phyloP scores from a whole-genome alignment of 2,113 vertebrate species.

The Ranitomeya variabilis region DNA sequence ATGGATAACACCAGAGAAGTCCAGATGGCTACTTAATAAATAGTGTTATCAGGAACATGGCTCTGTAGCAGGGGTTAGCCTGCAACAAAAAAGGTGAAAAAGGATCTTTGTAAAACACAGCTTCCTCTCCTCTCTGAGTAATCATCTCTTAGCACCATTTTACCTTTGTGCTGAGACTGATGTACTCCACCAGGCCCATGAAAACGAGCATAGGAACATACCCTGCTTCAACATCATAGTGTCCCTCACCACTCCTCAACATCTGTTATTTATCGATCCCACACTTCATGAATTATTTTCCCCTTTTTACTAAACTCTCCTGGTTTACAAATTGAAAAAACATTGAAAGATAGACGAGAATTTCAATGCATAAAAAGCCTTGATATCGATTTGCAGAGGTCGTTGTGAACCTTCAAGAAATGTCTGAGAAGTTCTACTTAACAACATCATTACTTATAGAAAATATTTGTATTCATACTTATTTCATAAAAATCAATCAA shows the following conservation, averaged over 20 bases:
- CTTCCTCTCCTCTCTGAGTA: not conserved
- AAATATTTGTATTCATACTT: not conserved
- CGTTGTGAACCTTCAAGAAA: not conserved
- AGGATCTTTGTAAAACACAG: not conserved
- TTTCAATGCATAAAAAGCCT: not conserved
- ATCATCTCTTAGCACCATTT: slow-evolving; percentile 24
- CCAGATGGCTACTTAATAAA: not conserved
- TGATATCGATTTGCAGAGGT: not conserved
- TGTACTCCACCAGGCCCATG: not conserved
- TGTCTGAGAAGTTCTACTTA: not conserved
- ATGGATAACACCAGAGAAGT: not conserved
- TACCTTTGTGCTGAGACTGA: slow-evolving; percentile 26
- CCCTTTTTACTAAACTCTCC: not conserved
- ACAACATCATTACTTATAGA: not conserved
- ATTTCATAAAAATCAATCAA: not conserved
- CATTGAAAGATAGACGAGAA: not conserved
- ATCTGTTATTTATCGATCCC: slow-evolving; percentile 13
- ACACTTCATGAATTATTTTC: slow-evolving; percentile 25
- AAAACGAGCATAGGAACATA: slow-evolving; percentile 21
- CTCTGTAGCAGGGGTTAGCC: not conserved
- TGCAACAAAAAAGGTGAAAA: not conserved
- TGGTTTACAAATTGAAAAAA: slow-evolving; percentile 8
- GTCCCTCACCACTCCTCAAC: slow-evolving; percentile 1
- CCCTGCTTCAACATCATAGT: not conserved
- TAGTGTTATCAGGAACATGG: not conserved